Conservation (phyloP, 2,888 invertebrate genomes). For the Eristalinus aeneus region DNA sequence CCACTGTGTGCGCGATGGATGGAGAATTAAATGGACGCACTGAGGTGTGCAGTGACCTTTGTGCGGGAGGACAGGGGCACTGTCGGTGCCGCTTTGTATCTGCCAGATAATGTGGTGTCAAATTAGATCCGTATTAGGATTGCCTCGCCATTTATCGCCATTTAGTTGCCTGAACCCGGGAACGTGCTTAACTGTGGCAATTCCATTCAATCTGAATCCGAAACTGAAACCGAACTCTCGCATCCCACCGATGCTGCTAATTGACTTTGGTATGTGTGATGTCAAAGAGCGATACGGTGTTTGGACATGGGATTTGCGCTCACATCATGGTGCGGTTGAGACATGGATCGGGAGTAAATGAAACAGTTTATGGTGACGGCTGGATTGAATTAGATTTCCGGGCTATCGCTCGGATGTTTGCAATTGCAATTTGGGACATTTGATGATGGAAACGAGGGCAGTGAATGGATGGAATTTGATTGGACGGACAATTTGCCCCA, state of each 20-base stretch:
- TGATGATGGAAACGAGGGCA: not conserved
- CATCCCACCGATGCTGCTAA: conserved; percentile 38
- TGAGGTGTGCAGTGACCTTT: conserved; percentile 49
- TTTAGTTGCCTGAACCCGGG: conserved; percentile 19
- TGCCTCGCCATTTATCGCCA: conserved; percentile 41
- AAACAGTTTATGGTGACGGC: not conserved
- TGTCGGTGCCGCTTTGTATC: conserved; percentile 22
- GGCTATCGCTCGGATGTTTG: not conserved
- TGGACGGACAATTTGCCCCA: not conserved
- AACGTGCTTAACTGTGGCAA: conserved; percentile 46
- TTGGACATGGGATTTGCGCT: conserved; percentile 22
- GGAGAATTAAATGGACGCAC: conserved; percentile 60
- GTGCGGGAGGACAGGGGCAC: not conserved
- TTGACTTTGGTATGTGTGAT: conserved; percentile 59
- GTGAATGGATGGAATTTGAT: not conserved
- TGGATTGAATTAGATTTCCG: not conserved
- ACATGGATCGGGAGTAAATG: not conserved
- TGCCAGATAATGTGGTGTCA: conserved; percentile 58
- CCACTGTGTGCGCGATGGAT: conserved; percentile 21
- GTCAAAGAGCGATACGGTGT: conserved; percentile 44
- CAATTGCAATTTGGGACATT: not conserved
- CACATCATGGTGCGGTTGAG: not conserved
- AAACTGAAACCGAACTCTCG: conserved; percentile 1
- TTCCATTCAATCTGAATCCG: conserved; percentile 15
- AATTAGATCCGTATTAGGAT: conserved; percentile 64